Base-by-base conservation (phyloP, 2,113 vertebrate species). In the Himantopus leucocephalus region DNA sequence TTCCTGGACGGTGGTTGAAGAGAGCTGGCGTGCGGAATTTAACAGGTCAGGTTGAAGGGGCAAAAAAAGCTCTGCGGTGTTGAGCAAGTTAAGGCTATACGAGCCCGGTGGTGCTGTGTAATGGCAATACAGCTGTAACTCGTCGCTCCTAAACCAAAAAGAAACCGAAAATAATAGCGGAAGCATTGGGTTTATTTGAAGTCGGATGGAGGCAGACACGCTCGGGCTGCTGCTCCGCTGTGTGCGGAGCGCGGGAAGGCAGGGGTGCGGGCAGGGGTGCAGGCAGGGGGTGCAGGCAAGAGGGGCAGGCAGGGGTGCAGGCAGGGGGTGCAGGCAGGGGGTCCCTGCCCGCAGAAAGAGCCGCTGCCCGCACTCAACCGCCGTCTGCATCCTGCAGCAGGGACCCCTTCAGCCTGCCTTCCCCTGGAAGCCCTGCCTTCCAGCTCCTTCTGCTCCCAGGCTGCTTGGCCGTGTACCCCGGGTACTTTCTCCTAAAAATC, bases 371-470 rank as follows among this genome's bases (percentile, higher is more conserved):
- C 13, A 2, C 68, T 30, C 48, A 60, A 15, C 20, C 18, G 16
- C 48, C 1, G 23, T 3, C 74, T 53, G 70, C 22, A 5, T 20
- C 43, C 62, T 21, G 47, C 47, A 9, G 30, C 32, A 32, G n/a
- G 24, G 24, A 45, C 5, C 21, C 27, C 2, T 7, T 8, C 30
- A 14, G n/a, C 2, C 1, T 12, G 14, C 32, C 23, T 60, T 30
- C 12, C 30, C 34, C 22, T 12, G 72, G 41, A 3, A 75, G 30
- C 63, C 35, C 76, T 5, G 60, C 13, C 45, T 71, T 55, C 12
- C 81, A 82, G 35, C 22, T 85, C 35, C 32, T 58, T 24, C 27
- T 56, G 81, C 66, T 75, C 50, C 71, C 67, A 23, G 30, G 5
- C 12, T 47, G n/a, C 12, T 39, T 39, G 23, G 12, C 59, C 18